Evolutionary conservation across 2,113 vertebrate species (phyloP), one percentile per base, ranked within the genome.

Genomic region (Panthera uncia): DNA sequence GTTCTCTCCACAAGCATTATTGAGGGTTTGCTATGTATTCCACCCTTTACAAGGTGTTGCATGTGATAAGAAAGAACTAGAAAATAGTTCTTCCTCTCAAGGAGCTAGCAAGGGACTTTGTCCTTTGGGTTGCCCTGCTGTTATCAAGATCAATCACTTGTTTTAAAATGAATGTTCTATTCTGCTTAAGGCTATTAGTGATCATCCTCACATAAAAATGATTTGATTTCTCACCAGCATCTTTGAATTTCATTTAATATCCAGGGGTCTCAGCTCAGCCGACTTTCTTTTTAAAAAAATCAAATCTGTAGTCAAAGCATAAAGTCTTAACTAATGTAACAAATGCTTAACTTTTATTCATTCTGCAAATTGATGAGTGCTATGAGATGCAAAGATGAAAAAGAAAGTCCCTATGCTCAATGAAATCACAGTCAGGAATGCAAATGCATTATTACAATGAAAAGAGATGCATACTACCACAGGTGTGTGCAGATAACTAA

Each of bases 81-180:
- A 89, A 76, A 85, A 89, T 10, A 63, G 38, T 89, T 29, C 66
- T 36, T 96, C n/a, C 25, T 96, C 9, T 63, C 36, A 71, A 48
- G 65, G 18, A 93, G 4, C 36, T 73, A 74, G 41, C n/a, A 25
- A 90, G n/a, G 61, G 71, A 81, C 50, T 90, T 73, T 76, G 96
- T 95, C 65, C 89, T 96, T 89, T 89, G 61, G 29, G 33, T 95
- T 96, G 45, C 52, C 66, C 79, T 86, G 33, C 48, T 87, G 45
- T 82, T 94, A 92, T 84, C 63, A 94, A 83, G 23, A 95, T 97
- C 79, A 92, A 57, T 88, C 57, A 80, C 29, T 41, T 86, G 36
- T 88, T 95, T 97, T 92, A 94, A 94, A 95, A 94, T 81, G 88
- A 94, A 82, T 52, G 7, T 74, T 79, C 71, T 87, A 50, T 52